A percentile compares a stretch with the other conserved stretches of the same genome.
phyloP scores from a whole-genome alignment of 2,113 vertebrate genomes.

The Enhydra lutris region DNA sequence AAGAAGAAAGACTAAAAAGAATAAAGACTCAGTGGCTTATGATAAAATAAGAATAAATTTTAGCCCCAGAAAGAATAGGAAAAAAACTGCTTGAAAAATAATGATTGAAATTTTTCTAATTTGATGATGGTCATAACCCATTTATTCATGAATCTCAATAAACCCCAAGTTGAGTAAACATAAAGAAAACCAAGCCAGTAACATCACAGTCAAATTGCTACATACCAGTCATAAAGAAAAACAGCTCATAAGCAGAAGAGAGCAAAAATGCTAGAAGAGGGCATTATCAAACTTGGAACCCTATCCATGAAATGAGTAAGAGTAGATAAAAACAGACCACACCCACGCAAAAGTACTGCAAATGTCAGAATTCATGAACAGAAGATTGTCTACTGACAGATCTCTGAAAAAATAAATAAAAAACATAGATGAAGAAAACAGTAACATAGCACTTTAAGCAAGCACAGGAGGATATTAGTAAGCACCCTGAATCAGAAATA shows the following conservation, averaged over 20 bases:
- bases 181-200: not conserved
- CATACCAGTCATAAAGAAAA: not conserved
- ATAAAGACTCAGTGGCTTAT: not conserved
- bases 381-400: not conserved
- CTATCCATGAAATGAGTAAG: not conserved
- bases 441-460: not conserved
- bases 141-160: not conserved
- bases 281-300: not conserved
- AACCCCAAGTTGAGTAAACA: not conserved
- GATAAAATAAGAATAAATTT: not conserved
- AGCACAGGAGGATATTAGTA: not conserved
- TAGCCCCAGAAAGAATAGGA: not conserved
- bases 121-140: not conserved
- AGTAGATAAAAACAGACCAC: not conserved
- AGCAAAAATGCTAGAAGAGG: not conserved
- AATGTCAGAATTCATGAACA: not conserved
- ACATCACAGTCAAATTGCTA: not conserved
- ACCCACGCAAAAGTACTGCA: not conserved
- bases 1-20: not conserved
- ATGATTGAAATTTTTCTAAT: not conserved
- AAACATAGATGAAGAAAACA: not conserved
- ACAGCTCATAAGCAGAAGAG: not conserved
- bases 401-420: not conserved
- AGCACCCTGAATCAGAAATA: not conserved
- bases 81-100: not conserved